phyloP scores from a whole-genome alignment of 2,888 invertebrate genomes.

The Monoplex corrugatus region DNA sequence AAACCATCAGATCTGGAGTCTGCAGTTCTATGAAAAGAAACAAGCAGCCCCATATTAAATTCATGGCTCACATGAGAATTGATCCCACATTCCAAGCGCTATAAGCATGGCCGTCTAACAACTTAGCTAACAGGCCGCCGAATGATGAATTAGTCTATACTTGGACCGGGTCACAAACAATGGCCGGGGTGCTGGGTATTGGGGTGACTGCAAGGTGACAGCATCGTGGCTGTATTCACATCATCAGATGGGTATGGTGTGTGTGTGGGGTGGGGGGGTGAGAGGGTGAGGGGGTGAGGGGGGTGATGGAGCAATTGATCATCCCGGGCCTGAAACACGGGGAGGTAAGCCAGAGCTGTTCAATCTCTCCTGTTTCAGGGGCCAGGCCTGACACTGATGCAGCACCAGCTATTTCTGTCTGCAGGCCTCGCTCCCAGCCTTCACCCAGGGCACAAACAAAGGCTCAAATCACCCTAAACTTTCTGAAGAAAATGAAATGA shows the following conservation, averaged over 20 bases:
- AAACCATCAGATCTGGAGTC: too few species aligned
- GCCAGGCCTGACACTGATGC: neutral
- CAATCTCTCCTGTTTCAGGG: neutral
- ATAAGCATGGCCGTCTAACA: neutral
- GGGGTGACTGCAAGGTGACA: too few species aligned
- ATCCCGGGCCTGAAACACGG: neutral
- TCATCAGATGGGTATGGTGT: neutral
- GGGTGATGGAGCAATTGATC: neutral
- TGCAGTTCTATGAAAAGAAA: too few species aligned
- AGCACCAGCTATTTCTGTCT: neutral
- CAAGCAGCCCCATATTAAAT: too few species aligned
- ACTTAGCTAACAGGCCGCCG: neutral
- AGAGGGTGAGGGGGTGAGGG: neutral
- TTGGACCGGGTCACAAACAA: too few species aligned
- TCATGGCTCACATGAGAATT: too few species aligned
- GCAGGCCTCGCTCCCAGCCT: neutral
- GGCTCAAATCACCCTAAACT: neutral
- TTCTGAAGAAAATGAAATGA: neutral
- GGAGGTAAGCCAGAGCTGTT: neutral
- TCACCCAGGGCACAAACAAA: neutral
- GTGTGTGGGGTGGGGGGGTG: neutral
- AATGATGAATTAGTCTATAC: neutral
- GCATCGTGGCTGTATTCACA: neutral
- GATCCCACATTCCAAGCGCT: too few species aligned
- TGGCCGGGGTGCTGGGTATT: too few species aligned